Evolutionary conservation across 2,888 invertebrate genomes (phyloP), one percentile per base, ranked within the genome.

Genomic region (Oconnorella tubifera): DNA sequence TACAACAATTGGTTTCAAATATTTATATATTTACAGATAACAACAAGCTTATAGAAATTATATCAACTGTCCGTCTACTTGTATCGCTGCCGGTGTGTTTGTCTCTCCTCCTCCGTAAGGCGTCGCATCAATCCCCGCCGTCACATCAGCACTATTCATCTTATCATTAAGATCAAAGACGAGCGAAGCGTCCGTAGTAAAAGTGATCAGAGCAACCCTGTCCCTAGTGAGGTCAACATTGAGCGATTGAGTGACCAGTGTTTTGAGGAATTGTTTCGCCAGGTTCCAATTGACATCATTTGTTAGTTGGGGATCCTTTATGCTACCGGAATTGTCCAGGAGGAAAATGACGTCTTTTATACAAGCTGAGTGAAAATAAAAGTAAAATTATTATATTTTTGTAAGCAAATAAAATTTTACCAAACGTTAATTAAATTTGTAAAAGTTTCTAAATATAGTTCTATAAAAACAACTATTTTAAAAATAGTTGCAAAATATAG

Each of bases 311-410:
- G 53, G 53, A 6, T 51, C 53, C 25, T 51, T 25, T 6, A 51
- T 51, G 53, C 53, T 51, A 6, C 53, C 53, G 4, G 53, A 51
- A 27, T 51, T 51, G 25, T 51, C 53, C 14, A 51, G 10, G 53
- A 51, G 14, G 25, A 51, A 51, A 27, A 51, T 51, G 53, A 51
- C 25, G 53, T 51, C 53, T 25, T 23, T 51, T 6, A 23, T 25
- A 25, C 53, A 51, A 10, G 40, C n/a, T n/a, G n/a, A n/a, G n/a
- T n/a, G n/a, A n/a, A n/a, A n/a, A n/a, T n/a, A n/a, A n/a, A n/a
- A n/a, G n/a, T n/a, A n/a, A n/a, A n/a, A n/a, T n/a, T n/a, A n/a
- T n/a, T n/a, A n/a, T n/a, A n/a, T n/a, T n/a, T n/a, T n/a, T n/a
- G n/a, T n/a, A n/a, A n/a, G n/a, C n/a, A n/a, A n/a, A n/a, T n/a